Conservation (phyloP, 92 coral and sea anemone species). For the Palythoa caribaeorum region DNA sequence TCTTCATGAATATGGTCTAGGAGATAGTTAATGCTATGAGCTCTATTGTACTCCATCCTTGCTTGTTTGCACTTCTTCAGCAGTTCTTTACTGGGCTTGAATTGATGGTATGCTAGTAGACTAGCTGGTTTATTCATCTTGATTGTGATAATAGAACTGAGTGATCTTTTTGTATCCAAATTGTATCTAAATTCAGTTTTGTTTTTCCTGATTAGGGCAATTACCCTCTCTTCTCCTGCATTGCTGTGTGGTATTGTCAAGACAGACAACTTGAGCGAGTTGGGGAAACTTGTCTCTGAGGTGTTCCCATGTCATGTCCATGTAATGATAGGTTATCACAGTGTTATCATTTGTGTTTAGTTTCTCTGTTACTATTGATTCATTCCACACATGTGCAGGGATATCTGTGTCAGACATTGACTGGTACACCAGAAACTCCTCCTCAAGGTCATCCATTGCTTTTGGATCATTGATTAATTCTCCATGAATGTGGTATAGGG, state of each 20-base stretch:
- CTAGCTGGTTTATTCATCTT: constrained; percentile 53
- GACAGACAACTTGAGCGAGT: constrained; percentile 43
- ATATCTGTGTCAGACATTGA: constrained; percentile 49
- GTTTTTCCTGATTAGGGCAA: constrained; percentile 47
- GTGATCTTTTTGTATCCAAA: constrained; percentile 39
- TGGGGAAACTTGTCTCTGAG: constrained; percentile 51
- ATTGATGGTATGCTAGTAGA: constrained; percentile 46
- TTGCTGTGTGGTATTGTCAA: constrained; percentile 60
- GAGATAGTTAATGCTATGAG: too few species aligned
- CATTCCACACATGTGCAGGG: constrained; percentile 18
- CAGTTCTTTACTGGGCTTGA: constrained; percentile 32
- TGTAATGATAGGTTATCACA: constrained; percentile 31
- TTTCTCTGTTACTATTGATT: constrained; percentile 18
- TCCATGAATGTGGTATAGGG: constrained; percentile 40
- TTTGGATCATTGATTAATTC: constrained; percentile 37
- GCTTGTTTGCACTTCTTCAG: constrained; percentile 49
- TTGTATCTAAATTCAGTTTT: constrained; percentile 52
- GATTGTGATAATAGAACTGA: constrained; percentile 55
- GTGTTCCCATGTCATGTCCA: constrained; percentile 42
- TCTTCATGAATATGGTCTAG: constrained; percentile 41
- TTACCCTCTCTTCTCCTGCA: constrained; percentile 57
- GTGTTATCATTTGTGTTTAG: not conserved
- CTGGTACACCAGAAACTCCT: constrained; percentile 53
- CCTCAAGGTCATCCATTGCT: constrained; percentile 45
- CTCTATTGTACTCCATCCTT: constrained; percentile 49